phyloP scores from a whole-genome alignment of 2,888 invertebrate species.

The Tholera decimalis region DNA sequence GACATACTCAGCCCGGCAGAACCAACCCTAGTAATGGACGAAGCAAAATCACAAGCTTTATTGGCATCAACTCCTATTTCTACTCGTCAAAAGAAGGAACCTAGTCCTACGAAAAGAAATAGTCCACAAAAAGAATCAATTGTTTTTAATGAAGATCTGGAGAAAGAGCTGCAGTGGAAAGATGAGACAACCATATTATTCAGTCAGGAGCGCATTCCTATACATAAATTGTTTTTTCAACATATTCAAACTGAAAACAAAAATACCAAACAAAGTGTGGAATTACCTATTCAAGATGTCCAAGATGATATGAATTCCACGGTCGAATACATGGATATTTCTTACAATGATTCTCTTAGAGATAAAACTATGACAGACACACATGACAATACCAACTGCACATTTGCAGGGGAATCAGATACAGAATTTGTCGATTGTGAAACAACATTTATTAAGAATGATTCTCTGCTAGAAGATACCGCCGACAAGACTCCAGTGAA shows the following conservation, averaged over 20 bases:
- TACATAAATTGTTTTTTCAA: conserved; percentile 81
- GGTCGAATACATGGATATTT: conserved; percentile 85
- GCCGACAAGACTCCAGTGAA: conserved; percentile 37
- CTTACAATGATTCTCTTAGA: conserved; percentile 75
- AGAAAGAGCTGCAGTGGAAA: conserved; percentile 86
- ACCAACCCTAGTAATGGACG: conserved; percentile 40
- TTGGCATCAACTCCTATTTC: conserved; percentile 82
- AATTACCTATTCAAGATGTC: conserved; percentile 8
- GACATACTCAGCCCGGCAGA: conserved; percentile 49
- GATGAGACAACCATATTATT: conserved; percentile 85
- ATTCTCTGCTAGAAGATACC: conserved; percentile 57
- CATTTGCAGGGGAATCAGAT: conserved; percentile 78
- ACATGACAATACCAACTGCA: conserved; percentile 59
- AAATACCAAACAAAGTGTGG: conserved; percentile 46
- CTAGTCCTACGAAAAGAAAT: conserved; percentile 73
- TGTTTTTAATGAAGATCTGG: conserved; percentile 85
- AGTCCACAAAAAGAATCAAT: conserved; percentile 85
- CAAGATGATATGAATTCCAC: conserved; percentile 69
- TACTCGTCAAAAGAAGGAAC: conserved; percentile 72
- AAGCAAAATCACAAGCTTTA: conserved; percentile 54
- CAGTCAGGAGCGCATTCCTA: conserved; percentile 84
- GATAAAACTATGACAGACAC: conserved; percentile 73
- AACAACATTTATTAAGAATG: conserved; percentile 82
- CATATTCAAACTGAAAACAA: conserved; percentile 56
- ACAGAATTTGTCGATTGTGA: conserved; percentile 88